A percentile compares a stretch with the other conserved stretches of the same genome.
Evolutionary conservation across 2,113 vertebrate genomes (phyloP).

Genomic region (Ptyas mucosa): DNA sequence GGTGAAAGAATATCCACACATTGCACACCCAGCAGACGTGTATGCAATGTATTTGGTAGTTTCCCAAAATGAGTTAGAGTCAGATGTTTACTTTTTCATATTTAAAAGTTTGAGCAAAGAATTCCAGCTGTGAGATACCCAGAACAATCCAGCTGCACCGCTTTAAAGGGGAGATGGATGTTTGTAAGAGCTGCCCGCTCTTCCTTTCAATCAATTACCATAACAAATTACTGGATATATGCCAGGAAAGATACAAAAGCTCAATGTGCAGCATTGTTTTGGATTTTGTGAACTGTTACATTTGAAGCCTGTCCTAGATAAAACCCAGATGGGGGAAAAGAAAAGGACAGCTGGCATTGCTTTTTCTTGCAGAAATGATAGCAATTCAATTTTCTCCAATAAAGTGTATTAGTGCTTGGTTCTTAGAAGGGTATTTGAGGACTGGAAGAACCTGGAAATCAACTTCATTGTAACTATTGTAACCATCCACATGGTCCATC

Average conservation of each 20-base stretch:
- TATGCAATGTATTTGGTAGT: constrained; percentile 13
- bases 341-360: constrained; percentile 17
- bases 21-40: background rate
- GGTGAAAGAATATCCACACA: background rate
- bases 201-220: constrained; percentile 19
- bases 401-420: constrained; percentile 25
- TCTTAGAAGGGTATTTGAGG: constrained; percentile 23
- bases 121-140: constrained; percentile 33
- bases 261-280: constrained; percentile 40
- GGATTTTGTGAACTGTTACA: constrained; percentile 22
- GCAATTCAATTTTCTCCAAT: constrained; percentile 19
- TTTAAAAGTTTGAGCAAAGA: background rate
- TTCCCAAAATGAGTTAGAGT: background rate
- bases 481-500: background rate
- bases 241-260: constrained; percentile 32
- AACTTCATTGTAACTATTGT: background rate
- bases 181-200: constrained; percentile 35
- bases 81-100: constrained; percentile 27
- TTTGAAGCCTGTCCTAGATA: constrained; percentile 41
- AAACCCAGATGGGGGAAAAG: constrained; percentile 34
- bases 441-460: constrained; percentile 8
- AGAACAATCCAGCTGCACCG: constrained; percentile 24
- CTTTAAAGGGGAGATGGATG: constrained; percentile 37
- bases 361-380: constrained; percentile 24
- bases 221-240: constrained; percentile 41